Percentiles rank a stretch among this genome's conserved stretches.
These are phyloP conservation scores for Chondrilla cf. caribensis DNA, from an alignment of 37 sponge, comb jelly and placozoan genomes.

Conservation along the genomic window DNA sequence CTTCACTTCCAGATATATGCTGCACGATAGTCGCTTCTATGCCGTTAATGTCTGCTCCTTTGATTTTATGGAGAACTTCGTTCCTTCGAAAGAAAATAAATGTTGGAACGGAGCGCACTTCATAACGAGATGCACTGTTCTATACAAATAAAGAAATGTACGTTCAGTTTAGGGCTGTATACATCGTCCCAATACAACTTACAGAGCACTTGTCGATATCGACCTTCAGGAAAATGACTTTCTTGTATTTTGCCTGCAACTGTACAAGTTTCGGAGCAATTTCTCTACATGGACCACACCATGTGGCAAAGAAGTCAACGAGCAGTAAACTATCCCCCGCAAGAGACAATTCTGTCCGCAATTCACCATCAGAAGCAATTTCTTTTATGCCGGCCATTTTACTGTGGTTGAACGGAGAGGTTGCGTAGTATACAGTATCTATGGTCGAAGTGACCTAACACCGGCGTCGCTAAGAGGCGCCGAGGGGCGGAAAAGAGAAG, in stretches of 20 bases:
- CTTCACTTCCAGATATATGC: conserved; percentile 12
- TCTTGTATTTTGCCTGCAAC: conserved; percentile 45
- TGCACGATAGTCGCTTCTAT: conserved; percentile 67
- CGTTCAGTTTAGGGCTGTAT: too few species aligned
- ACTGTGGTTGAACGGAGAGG: too few species aligned
- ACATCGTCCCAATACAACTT: too few species aligned
- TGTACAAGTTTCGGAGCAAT: conserved; percentile 68
- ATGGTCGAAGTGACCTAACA: too few species aligned
- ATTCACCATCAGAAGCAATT: conserved; percentile 47
- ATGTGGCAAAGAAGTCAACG: conserved; percentile 71
- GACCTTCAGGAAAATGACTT: conserved; percentile 51
- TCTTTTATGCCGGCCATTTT: conserved; percentile 31
- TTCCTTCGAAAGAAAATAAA: conserved; percentile 66
- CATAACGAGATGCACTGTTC: conserved; percentile 63
- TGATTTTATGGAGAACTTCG: conserved; percentile 51
- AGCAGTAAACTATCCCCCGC: conserved; percentile 58
- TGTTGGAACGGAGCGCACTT: conserved; percentile 58
- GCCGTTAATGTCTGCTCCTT: conserved; percentile 51
- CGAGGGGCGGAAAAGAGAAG: too few species aligned
- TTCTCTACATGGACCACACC: conserved; percentile 71
- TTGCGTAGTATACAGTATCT: too few species aligned
- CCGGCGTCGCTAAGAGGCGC: too few species aligned
- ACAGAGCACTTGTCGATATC: conserved; percentile 60
- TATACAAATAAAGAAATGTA: conserved; percentile 6
- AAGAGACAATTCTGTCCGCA: conserved; percentile 52